A percentile compares a stretch with the other conserved stretches of the same genome.
phyloP scores from a whole-genome alignment of 2,797 vertebrate genomes.

The Dallia pectoralis region DNA sequence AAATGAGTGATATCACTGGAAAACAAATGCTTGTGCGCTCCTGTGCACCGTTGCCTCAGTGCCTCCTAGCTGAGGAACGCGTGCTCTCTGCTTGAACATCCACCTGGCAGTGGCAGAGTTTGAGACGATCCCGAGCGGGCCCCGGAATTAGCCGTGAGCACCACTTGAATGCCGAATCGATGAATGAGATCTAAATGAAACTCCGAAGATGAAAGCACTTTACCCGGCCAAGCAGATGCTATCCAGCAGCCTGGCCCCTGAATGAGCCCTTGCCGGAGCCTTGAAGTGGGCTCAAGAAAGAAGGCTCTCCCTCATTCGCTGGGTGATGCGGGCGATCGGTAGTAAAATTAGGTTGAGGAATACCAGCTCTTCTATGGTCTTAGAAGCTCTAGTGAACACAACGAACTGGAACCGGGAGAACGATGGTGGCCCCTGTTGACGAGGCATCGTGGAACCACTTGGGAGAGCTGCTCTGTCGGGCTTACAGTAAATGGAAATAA shows the following conservation, averaged over 20 bases:
- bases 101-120: conserved; percentile 11
- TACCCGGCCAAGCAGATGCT: conserved; percentile 53
- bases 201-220: conserved; percentile 55
- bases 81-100: conserved; percentile 19
- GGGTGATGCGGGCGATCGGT: conserved; percentile 36
- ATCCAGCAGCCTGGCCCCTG: conserved; percentile 34
- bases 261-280: conserved; percentile 19
- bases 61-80: conserved; percentile 15
- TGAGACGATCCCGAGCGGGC: conserved; percentile 34
- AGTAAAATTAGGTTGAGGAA: conserved; percentile 39
- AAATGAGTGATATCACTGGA: not conserved
- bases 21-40: not conserved
- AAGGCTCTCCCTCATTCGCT: not conserved
- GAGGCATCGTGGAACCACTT: conserved; percentile 10
- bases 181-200: conserved; percentile 58
- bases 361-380: conserved; percentile 43
- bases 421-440: conserved; percentile 1
- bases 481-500: conserved; percentile 16
- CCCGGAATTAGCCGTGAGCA: conserved; percentile 56
- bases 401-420: conserved; percentile 43
- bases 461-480: conserved; percentile 6
- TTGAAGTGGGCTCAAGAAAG: not conserved
- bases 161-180: conserved; percentile 59
- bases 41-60: not conserved
- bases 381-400: conserved; percentile 41